phyloP scores from a whole-genome alignment of 2,113 vertebrate genomes.

The Cinclus mexicanus region DNA sequence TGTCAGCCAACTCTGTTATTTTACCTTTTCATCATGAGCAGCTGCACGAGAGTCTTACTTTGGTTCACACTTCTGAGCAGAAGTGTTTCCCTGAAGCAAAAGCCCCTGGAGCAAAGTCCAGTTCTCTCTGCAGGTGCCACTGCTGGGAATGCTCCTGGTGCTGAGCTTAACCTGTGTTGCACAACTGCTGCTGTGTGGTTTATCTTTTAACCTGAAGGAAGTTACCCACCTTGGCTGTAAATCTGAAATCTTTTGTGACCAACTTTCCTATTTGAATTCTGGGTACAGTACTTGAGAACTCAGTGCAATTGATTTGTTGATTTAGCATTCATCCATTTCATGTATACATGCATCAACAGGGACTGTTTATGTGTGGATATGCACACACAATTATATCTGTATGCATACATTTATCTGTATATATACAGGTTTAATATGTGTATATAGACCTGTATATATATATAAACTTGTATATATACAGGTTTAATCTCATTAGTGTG shows the following conservation, averaged over 20 bases:
- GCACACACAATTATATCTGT: background rate
- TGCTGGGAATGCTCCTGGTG: background rate
- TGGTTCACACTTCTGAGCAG: background rate
- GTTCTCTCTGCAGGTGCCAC: rapidly evolving
- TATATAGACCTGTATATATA: too few species aligned
- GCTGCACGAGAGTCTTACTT: background rate
- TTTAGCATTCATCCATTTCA: rapidly evolving
- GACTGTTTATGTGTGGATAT: rapidly evolving
- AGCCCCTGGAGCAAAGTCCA: rapidly evolving
- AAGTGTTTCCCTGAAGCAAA: background rate
- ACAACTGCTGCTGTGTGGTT: background rate
- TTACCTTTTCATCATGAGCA: background rate
- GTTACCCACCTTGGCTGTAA: background rate
- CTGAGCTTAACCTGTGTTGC: background rate
- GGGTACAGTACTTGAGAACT: background rate
- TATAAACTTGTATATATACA: too few species aligned
- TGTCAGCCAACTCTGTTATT: background rate
- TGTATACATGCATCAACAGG: rapidly evolving
- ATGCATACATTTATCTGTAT: background rate
- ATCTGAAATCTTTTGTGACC: background rate
- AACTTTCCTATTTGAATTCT: background rate
- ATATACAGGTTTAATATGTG: background rate
- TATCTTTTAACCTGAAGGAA: background rate
- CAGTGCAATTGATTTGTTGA: rapidly evolving
- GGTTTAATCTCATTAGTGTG: rapidly evolving